Base-by-base conservation (phyloP, 2,113 vertebrate species). In the Holacanthus passer region DNA sequence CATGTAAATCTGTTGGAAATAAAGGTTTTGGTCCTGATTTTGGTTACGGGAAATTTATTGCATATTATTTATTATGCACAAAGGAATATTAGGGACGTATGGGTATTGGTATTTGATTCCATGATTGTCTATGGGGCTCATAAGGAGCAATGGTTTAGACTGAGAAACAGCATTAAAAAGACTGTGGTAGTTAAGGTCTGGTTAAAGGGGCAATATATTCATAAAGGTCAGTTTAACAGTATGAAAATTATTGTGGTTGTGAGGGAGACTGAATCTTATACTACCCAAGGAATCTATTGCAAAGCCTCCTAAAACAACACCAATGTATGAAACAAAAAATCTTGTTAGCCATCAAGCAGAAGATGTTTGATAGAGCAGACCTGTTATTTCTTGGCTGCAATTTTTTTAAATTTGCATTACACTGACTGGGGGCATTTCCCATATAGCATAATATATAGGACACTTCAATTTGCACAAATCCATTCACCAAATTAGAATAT, bases 1-100 rank as follows among this genome's bases (percentile, higher is more conserved):
- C 68, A 74, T 87, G 77, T 82, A 85, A 91, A 72, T 91, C 70
- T 89, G 86, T 72, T 88, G 86, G 65, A 89, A 95, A 95, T 95
- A 94, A 94, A 95, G 84, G 60, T 75, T 90, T 94, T 80, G 75
- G 77, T 89, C 89, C 83, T 84, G 55, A 77, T 70, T 85, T 73
- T 87, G 53, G 48, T 45, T 69, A 52, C 75, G 17, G 63, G 47
- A 5, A 60, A 60, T 32, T 79, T 27, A 68, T 81, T 83, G 47
- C 7, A 47, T 53, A 9, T 35, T 60, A 59, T 74, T 75, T 82
- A 62, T 45, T 47, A 27, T 50, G n/a, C 27, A 20, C 43, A 71
- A 58, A 60, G 14, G 7, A 73, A 29, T 52, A 45, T 5, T 19
- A 13, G 16, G 12, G 24, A 62, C 4, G 2, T 32, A n/a, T 47